Conservation (phyloP, 2,113 vertebrate genomes). For the Eurypyga helias region DNA sequence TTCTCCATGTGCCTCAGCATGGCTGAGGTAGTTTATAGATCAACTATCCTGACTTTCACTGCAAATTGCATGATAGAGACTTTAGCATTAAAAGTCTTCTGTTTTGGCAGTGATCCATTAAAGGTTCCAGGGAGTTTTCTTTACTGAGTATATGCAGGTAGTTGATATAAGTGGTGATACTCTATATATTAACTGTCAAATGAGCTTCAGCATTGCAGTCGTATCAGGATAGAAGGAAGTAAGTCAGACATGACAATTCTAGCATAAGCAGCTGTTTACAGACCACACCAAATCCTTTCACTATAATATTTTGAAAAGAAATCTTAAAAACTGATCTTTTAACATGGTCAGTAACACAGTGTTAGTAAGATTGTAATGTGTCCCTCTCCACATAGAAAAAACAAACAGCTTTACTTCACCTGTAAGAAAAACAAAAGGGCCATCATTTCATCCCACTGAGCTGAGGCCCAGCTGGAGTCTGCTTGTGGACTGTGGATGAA, state of each 20-base stretch:
- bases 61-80: background rate
- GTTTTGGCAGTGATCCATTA: background rate
- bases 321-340: background rate
- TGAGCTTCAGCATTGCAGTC: background rate
- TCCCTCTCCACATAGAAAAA: background rate
- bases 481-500: background rate
- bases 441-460: accelerated
- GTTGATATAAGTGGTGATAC: background rate
- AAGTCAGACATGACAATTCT: background rate
- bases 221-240: background rate
- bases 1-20: too few species aligned
- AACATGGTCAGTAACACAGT: background rate
- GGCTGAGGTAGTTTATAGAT: too few species aligned
- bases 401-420: background rate
- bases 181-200: background rate
- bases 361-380: background rate
- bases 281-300: background rate
- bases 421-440: background rate
- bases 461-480: background rate
- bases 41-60: background rate
- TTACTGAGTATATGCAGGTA: background rate
- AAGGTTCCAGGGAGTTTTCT: background rate
- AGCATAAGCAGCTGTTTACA: background rate
- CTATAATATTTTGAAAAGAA: background rate
- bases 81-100: background rate